Evolutionary conservation across 2,113 vertebrate genomes (phyloP).

Genomic region (Uria lomvia): DNA sequence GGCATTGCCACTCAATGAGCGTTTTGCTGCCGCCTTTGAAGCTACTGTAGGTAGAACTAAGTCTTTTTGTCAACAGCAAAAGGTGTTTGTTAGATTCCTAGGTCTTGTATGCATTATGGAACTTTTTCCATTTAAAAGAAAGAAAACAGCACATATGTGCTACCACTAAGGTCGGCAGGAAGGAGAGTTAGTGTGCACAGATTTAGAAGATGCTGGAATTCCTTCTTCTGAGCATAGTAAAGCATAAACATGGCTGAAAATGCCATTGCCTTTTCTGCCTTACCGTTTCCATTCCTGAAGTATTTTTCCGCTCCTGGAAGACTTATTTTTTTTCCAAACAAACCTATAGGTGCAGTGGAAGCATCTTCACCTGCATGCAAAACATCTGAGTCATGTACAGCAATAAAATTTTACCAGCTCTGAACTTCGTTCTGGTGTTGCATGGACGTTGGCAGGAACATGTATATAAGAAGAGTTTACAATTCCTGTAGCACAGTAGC

Average conservation of each 20-base stretch:
- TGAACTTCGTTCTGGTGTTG: background rate
- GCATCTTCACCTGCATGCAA: background rate
- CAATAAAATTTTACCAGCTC: background rate
- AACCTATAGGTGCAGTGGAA: rapidly evolving
- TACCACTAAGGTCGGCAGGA: background rate
- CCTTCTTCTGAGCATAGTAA: background rate
- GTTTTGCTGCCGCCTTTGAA: background rate
- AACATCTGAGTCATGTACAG: background rate
- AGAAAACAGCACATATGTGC: background rate
- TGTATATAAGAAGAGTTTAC: rapidly evolving
- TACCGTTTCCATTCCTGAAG: background rate
- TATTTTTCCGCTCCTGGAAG: background rate
- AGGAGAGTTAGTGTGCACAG: background rate
- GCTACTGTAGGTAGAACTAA: background rate
- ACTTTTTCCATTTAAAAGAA: background rate
- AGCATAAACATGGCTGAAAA: background rate
- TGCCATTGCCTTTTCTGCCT: background rate
- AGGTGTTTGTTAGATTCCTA: background rate
- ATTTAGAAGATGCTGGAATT: background rate
- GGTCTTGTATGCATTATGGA: rapidly evolving
- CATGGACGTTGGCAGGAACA: background rate
- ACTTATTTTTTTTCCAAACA: background rate
- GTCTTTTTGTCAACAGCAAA: background rate
- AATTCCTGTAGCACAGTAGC: background rate
- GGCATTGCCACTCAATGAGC: background rate